Evolutionary conservation across 1,140 invertebrate species (phyloP).

Genomic region (Heliconius hewitsoni): DNA sequence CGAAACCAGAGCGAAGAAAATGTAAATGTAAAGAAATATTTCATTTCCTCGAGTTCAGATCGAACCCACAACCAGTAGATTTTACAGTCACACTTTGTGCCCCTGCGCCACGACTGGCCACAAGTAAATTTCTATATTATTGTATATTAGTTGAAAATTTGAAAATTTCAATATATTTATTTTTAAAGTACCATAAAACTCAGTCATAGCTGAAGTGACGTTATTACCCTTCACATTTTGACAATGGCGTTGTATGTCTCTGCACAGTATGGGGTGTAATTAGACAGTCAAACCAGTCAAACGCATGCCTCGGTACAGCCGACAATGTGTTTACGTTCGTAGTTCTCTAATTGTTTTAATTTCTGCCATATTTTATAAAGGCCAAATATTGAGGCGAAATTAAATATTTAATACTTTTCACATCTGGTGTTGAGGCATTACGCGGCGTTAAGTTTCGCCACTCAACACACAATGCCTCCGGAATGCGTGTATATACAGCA

Average conservation of each 20-base stretch:
- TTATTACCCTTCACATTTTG: conserved; percentile 39
- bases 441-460: no score
- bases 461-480: no score
- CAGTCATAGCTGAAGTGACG: conserved; percentile 30
- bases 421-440: no score
- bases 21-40: no score
- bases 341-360: not conserved
- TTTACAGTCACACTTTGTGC: no score
- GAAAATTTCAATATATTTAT: conserved; percentile 43
- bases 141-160: no score
- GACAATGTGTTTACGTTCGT: conserved; percentile 5
- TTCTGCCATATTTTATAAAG: not conserved
- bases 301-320: conserved; percentile 43
- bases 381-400: not conserved
- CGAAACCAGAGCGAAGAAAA: no score
- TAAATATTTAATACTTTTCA: no score
- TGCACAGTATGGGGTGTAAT: conserved; percentile 53
- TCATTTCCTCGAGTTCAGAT: no score
- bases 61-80: no score
- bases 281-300: conserved; percentile 61
- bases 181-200: conserved; percentile 4
- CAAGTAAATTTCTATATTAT: not conserved
- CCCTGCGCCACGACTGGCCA: no score
- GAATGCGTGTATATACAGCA: no score
- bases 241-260: conserved; percentile 46